Conservation (phyloP, 2,888 invertebrate species). For the Microplitis deprimator region DNA sequence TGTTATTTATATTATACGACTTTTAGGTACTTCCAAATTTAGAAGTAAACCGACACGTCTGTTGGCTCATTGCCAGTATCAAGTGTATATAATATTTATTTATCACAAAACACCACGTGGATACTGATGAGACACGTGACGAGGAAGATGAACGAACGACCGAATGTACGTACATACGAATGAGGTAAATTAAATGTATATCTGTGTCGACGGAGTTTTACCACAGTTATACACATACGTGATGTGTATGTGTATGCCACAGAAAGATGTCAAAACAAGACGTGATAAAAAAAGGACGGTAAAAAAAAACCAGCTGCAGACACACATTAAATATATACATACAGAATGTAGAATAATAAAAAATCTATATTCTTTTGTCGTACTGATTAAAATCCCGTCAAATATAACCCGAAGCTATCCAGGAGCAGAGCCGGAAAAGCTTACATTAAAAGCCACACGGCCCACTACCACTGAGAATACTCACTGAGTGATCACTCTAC, state of each 20-base stretch:
- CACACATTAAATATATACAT: not conserved
- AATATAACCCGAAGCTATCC: not conserved
- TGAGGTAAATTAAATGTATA: constrained; percentile 18
- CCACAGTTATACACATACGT: not conserved
- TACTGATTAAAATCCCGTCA: constrained; percentile 1
- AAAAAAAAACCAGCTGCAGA: not conserved
- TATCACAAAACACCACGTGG: constrained; percentile 50
- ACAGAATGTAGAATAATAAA: not conserved
- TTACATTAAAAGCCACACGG: not conserved
- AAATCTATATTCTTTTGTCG: not conserved
- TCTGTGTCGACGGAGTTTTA: constrained; percentile 2
- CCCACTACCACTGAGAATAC: constrained; percentile 1
- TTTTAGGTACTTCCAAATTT: constrained; percentile 34
- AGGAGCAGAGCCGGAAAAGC: not conserved
- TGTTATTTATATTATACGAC: not conserved
- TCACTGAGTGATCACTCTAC: not conserved
- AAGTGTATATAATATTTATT: constrained; percentile 48
- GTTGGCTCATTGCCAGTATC: constrained; percentile 46
- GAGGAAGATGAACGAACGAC: constrained; percentile 25
- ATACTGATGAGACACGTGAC: constrained; percentile 39
- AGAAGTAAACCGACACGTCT: constrained; percentile 24
- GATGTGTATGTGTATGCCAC: not conserved
- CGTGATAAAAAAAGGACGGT: not conserved
- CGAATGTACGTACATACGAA: not conserved
- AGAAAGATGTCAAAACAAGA: constrained; percentile 6